Evolutionary conservation across 2,888 invertebrate genomes (phyloP).

Genomic region (Agrilus cyanescens): DNA sequence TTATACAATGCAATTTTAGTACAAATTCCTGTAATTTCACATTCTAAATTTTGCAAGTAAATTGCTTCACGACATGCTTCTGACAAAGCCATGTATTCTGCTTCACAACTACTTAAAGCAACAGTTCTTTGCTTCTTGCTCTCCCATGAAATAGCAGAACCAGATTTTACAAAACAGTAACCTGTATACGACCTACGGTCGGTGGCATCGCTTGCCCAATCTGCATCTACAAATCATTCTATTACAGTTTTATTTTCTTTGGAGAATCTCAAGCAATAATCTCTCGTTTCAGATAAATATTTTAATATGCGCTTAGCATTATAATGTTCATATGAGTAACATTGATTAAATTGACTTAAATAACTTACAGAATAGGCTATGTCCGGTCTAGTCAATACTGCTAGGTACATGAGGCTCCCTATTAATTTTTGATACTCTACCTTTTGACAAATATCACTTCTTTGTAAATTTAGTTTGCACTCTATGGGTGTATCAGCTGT

Average conservation of each 20-base stretch:
- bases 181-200: constrained; percentile 31
- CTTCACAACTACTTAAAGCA: constrained; percentile 22
- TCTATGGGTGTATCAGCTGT: constrained; percentile 15
- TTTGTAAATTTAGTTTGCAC: constrained; percentile 5
- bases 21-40: no score
- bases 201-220: constrained; percentile 15
- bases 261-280: constrained; percentile 13
- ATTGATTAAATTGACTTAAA: constrained; percentile 12
- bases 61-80: no score
- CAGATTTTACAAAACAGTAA: constrained; percentile 18
- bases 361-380: constrained; percentile 15
- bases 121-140: constrained; percentile 23
- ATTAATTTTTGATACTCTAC: constrained; percentile 12
- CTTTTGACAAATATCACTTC: constrained; percentile 1
- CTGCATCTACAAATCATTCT: constrained; percentile 20
- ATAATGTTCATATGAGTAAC: no score
- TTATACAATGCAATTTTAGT: constrained; percentile 3
- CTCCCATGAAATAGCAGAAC: constrained; percentile 20
- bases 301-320: no score
- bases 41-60: no score
- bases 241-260: constrained; percentile 8
- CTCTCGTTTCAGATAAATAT: constrained; percentile 14
- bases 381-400: constrained; percentile 15
- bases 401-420: constrained; percentile 14
- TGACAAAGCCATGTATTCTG: neutral